Evolutionary conservation across 1,140 invertebrate genomes (phyloP).

Genomic region (Drosophila miranda): DNA sequence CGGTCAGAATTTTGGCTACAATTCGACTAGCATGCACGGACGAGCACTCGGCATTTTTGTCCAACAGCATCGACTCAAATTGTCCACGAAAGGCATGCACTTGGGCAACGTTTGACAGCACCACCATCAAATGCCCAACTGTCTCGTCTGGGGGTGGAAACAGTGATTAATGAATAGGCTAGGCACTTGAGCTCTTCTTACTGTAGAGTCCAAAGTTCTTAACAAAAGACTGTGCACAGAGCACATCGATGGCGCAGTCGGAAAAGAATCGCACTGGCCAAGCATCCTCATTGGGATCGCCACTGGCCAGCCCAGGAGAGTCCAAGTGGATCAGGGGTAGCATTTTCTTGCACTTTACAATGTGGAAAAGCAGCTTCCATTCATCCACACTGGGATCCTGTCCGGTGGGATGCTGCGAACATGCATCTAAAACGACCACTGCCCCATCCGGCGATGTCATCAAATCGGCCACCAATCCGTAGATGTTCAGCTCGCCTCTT

Average conservation of each 20-base stretch:
- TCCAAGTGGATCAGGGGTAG: constrained; percentile 97
- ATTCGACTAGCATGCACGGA: constrained; percentile 93
- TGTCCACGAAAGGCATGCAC: constrained; percentile 90
- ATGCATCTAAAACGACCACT: constrained; percentile 96
- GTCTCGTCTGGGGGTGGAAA: constrained; percentile 29
- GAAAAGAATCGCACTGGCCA: constrained; percentile 94
- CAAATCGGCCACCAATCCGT: constrained; percentile 92
- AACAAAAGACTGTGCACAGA: constrained; percentile 97
- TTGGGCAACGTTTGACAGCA: constrained; percentile 86
- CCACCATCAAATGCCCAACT: constrained; percentile 93
- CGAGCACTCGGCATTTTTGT: constrained; percentile 91
- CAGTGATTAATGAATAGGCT: too few relatives aligned
- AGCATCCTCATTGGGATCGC: constrained; percentile 94
- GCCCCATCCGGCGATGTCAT: constrained; percentile 91
- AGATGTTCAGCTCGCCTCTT: constrained; percentile 90
- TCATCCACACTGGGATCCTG: constrained; percentile 93
- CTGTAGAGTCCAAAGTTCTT: constrained; percentile 99
- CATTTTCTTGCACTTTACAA: constrained; percentile 87
- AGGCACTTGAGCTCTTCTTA: constrained; percentile 84
- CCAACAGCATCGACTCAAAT: constrained; percentile 92
- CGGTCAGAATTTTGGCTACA: constrained; percentile 91
- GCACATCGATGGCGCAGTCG: constrained; percentile 91
- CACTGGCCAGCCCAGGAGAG: constrained; percentile 98
- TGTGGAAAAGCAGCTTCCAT: constrained; percentile 91
- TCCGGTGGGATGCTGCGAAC: constrained; percentile 99